phyloP scores from a whole-genome alignment of 2,113 vertebrate species.

The Lepidothrix coronata region DNA sequence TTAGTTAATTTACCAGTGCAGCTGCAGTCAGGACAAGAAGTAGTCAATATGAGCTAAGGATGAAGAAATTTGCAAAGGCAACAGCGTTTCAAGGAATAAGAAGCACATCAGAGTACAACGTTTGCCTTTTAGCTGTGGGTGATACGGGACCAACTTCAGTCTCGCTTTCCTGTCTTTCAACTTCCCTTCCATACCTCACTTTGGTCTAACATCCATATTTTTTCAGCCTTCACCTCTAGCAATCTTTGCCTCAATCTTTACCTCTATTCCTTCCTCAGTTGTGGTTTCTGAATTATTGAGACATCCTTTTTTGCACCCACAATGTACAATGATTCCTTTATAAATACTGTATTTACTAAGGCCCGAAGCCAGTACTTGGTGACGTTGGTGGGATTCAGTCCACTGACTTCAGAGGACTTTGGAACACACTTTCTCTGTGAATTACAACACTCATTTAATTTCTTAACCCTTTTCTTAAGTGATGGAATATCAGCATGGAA shows the following conservation, averaged over 20 bases:
- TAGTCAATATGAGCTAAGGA: background rate
- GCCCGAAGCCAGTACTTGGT: slow-evolving; percentile 30
- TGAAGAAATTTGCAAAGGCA: background rate
- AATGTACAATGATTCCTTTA: slow-evolving; percentile 14
- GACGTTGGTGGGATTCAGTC: slow-evolving; percentile 27
- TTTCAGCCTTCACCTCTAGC: background rate
- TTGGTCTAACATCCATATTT: background rate
- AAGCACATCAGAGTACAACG: background rate
- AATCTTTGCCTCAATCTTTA: background rate
- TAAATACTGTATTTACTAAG: slow-evolving; percentile 42
- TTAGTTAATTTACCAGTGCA: background rate
- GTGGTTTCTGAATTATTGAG: slow-evolving; percentile 17
- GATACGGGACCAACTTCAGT: background rate
- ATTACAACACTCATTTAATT: background rate
- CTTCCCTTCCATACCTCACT: background rate
- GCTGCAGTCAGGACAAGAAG: background rate
- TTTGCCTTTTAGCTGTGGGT: background rate
- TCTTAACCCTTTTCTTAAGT: slow-evolving; percentile 32
- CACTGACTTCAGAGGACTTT: slow-evolving; percentile 16
- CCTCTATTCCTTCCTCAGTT: background rate
- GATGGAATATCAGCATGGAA: background rate
- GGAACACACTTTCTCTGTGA: background rate
- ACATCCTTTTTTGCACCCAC: background rate
- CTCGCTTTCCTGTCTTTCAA: background rate
- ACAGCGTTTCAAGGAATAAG: background rate